phyloP scores from a whole-genome alignment of 2,113 vertebrate genomes.

The Ammodramus savannarum region DNA sequence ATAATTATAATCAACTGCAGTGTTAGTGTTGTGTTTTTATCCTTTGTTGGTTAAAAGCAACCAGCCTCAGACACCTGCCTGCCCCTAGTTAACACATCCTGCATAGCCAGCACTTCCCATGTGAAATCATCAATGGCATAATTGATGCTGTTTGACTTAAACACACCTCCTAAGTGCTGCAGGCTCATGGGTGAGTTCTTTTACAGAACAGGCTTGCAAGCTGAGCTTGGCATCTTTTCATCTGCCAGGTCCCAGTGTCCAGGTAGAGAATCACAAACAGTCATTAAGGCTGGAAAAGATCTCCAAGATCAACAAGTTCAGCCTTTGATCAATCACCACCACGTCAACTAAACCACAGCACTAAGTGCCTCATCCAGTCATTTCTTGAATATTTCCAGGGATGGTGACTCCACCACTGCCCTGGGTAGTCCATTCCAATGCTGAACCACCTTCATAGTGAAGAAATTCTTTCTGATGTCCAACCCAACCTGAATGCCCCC shows the following conservation, averaged over 20 bases:
- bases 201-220: background rate
- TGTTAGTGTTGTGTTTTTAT: background rate
- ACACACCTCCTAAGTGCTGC: background rate
- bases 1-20: background rate
- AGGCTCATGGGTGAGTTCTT: background rate
- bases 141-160: background rate
- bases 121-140: background rate
- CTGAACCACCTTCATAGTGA: background rate
- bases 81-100: background rate
- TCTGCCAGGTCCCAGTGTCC: background rate
- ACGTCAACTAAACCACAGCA: background rate
- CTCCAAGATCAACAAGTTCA: background rate
- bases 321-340: background rate
- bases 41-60: background rate
- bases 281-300: background rate
- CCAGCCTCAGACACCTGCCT: background rate
- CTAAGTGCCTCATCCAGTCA: background rate
- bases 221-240: background rate
- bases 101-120: background rate
- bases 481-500: background rate
- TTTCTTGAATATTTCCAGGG: background rate
- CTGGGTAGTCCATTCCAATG: background rate
- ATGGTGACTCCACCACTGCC: background rate
- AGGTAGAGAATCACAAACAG: background rate
- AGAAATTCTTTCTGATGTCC: background rate